Evolutionary conservation across 2,113 vertebrate species (phyloP), one percentile per base, ranked within the genome.

Genomic region (Ptilonorhynchus violaceus): DNA sequence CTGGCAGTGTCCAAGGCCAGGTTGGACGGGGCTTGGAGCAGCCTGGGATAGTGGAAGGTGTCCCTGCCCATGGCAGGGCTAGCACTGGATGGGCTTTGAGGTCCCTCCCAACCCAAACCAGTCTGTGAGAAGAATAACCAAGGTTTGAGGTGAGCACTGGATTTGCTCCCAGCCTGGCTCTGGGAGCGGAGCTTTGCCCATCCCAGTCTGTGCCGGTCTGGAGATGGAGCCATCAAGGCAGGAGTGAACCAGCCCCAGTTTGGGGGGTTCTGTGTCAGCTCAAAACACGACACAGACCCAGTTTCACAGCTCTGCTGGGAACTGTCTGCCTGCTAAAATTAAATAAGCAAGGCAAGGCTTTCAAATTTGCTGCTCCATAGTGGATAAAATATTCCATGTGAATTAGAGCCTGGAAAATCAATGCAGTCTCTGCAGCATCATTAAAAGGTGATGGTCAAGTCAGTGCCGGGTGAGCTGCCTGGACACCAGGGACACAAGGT

Each of bases 261-360:
- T 72, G 66, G 42, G 18, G 3, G 28, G 59, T 15, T 89, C 58
- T 72, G 39, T 66, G 89, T 53, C 7, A 1, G 37, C 64, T 82
- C 60, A 39, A 56, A 79, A 9, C 22, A 35, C 85, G 81, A 64
- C 88, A 72, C 19, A 2, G 2, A 17, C 37, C 62, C 46, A 27
- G 23, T 82, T 64, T 47, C 91, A 24, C 35, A 39, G 44, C 80
- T 63, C 93, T 88, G 23, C 73, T 64, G 92, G 92, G 90, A 82
- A 89, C 81, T 89, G 69, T 75, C 77, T 92, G 85, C 56, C 92
- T 88, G 56, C 56, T 89, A 39, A 85, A 88, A 92, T 78, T 25
- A 55, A 95, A 68, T 37, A 82, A 89, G 46, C 47, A 66, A 75
- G 76, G 30, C 11, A 9, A 58, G 77, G 19, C 44, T 91, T 70